These are phyloP conservation scores for Trimorus sp. DNA, from an alignment of 2,888 invertebrate genomes.

Conservation along the genomic window DNA sequence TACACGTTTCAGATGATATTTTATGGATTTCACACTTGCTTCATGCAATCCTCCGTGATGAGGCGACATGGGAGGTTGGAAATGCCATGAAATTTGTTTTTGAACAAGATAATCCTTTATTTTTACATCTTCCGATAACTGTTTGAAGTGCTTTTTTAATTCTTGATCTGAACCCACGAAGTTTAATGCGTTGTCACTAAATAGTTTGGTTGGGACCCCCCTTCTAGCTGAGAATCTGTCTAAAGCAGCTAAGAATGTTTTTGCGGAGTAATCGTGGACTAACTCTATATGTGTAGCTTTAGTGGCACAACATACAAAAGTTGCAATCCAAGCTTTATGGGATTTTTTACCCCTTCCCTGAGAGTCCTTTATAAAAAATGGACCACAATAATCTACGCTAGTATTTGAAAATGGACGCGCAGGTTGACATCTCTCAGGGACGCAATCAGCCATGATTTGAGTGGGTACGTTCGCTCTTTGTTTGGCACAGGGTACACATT, in stretches of 20 bases:
- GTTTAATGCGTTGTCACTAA: not conserved
- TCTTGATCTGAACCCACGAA: too few species aligned
- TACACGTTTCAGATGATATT: not conserved
- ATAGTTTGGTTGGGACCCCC: not conserved
- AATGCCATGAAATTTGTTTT: not conserved
- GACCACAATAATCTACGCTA: not conserved
- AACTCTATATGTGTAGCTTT: constrained; percentile 1
- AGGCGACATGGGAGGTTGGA: not conserved
- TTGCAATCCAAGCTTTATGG: constrained; percentile 1
- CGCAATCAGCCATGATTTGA: too few species aligned
- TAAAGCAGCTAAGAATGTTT: constrained; percentile 2
- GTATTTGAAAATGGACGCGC: too few species aligned
- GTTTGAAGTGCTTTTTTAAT: too few species aligned
- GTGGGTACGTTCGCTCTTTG: too few species aligned
- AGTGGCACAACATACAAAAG: not conserved
- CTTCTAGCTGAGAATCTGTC: not conserved
- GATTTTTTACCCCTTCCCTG: not conserved
- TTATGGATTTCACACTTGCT: too few species aligned
- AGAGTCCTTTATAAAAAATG: not conserved
- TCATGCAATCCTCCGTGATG: not conserved
- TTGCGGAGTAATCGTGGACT: not conserved
- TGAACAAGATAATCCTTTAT: too few species aligned
- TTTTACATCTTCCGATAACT: too few species aligned
- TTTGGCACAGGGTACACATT: too few species aligned
- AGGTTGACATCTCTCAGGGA: too few species aligned